Evolutionary conservation across 2,113 vertebrate species (phyloP), one percentile per base, ranked within the genome.

Genomic region (Elanoides forficatus): DNA sequence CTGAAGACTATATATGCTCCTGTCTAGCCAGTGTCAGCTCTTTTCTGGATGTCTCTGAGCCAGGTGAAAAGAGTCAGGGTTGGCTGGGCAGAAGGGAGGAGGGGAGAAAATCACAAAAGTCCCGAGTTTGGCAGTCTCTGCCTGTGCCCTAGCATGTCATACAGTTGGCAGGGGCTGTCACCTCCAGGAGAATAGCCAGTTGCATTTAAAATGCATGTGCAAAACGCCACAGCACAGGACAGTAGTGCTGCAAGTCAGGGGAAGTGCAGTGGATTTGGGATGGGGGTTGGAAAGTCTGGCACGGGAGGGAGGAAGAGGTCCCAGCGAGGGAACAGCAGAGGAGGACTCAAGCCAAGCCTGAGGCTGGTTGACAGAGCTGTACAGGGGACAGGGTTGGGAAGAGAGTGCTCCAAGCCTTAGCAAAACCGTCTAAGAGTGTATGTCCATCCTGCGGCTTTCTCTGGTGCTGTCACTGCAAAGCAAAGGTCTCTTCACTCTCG

Each of bases 381-480:
- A 13, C 0, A 1, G 19, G n/a, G 30, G 13, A 14, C 12, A 59
- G 47, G 8, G 59, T 67, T 83, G 50, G 55, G n/a, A 86, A 23
- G 0, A 55, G 53, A 38, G 22, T 6, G 70, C 32, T 68, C 53
- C 65, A 68, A 84, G 48, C 72, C 67, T 88, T 30, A 81, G 75
- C 66, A 73, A 84, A 95, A 62, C 32, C 6, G 1, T 23, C 75
- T 71, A 55, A 29, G 75, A 83, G 25, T 14, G 0, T 15, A 25
- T 13, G 38, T 70, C 38, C n/a, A 11, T 79, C 30, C 9, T 59
- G 62, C 76, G 62, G 86, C 83, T 66, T 94, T 81, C 82, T 87
- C 50, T 75, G 71, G 29, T 89, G 72, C 56, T 91, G 86, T 67
- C 65, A 53, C 78, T 86, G 45, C 72, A 89, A 71, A 68, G 59